A percentile compares a stretch with the other conserved stretches of the same genome.
Conservation (phyloP, 2,888 invertebrate species). For the Apamea sordens region DNA sequence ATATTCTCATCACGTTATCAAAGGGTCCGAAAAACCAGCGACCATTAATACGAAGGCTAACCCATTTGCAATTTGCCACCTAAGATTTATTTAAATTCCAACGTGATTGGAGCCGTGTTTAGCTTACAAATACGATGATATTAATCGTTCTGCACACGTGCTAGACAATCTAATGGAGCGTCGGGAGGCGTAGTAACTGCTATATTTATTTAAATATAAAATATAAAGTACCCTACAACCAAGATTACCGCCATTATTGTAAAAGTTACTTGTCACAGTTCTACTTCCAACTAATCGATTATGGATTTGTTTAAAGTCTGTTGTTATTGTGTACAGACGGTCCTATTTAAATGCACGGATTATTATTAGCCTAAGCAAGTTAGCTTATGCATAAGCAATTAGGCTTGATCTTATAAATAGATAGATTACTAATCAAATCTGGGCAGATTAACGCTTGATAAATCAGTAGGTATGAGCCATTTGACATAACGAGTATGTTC, state of each 20-base stretch:
- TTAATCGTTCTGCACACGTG: conserved; percentile 58
- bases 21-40: conserved; percentile 59
- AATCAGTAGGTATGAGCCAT: conserved; percentile 31
- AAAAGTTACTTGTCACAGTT: background rate
- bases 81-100: conserved; percentile 67
- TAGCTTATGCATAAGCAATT: conserved; percentile 21
- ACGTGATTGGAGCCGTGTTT: conserved; percentile 61
- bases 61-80: conserved; percentile 65
- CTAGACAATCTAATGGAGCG: conserved; percentile 49
- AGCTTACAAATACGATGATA: conserved; percentile 60
- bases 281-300: background rate
- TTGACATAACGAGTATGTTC: conserved; percentile 31
- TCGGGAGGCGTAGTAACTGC: conserved; percentile 33
- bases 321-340: background rate
- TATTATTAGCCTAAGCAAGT: conserved; percentile 22
- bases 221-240: conserved; percentile 19
- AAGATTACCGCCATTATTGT: conserved; percentile 15
- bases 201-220: conserved; percentile 44
- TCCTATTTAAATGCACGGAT: conserved; percentile 21
- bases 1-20: conserved; percentile 56
- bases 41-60: conserved; percentile 59
- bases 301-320: conserved; percentile 2
- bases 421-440: conserved; percentile 42
- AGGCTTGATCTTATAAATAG: conserved; percentile 36
- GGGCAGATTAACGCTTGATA: conserved; percentile 35